Base-by-base conservation (phyloP, 2,888 invertebrate species). In the Euphydryas editha region DNA sequence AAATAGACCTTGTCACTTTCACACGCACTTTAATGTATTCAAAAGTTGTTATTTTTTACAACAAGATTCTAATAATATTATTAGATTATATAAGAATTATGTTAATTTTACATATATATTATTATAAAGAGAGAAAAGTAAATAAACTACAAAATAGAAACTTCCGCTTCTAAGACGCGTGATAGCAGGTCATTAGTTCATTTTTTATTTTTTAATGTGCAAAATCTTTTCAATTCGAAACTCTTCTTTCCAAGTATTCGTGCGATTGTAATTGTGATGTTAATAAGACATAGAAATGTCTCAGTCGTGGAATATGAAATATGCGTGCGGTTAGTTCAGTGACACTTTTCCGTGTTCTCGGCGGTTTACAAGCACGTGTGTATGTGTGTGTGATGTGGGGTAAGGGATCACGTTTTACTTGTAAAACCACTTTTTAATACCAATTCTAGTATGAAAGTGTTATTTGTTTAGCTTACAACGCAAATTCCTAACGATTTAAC, bases 321-420 rank as follows among this genome's bases (percentile, higher is more conserved):
- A 54, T 59, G 56, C 46, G 66, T 58, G 49, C 49, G 49, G n/a
- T 21, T 30, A 58, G 66, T 61, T 58, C 57, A 61, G 7, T 62
- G 66, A 66, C 49, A 51, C 61, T 49, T 42, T 65, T 36, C 54
- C 59, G 65, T 59, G 59, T 46, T 39, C n/a, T 59, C 30, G 37
- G 15, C 24, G 49, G 49, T 46, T 46, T 36, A 36, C 54, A 15
- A 10, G 2, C 30, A 30, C 30, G 30, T 30, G 4, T 24, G 4
- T 4, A 3, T 30, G 30, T 30, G 30, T 30, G 30, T 30, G 30
- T 30, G 30, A 7, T 30, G 30, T 8, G 30, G 30, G 5, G 36
- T 11, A 18, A 17, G 30, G 36, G 10, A 36, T 17, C 30, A 54
- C 54, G 54, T 54, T 54, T 54, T 54, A 36, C 36, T 54, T 54